Evolutionary conservation across 2,113 vertebrate genomes (phyloP).

Genomic region (Serinus canaria): DNA sequence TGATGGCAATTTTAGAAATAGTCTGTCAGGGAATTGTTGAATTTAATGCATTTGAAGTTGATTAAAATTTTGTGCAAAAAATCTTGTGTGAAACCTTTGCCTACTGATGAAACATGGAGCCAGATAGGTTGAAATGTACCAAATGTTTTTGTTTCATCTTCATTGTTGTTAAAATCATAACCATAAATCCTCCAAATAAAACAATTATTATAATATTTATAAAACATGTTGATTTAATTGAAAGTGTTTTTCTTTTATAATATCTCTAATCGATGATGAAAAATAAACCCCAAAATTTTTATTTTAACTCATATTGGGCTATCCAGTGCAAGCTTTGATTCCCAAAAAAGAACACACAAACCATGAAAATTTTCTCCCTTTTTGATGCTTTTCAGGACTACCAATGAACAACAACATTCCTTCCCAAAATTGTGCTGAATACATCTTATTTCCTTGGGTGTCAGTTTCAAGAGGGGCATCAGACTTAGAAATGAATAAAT

Average conservation of each 20-base stretch:
- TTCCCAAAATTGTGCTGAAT: background rate
- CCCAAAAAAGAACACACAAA: background rate
- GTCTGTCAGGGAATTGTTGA: background rate
- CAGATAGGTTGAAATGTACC: background rate
- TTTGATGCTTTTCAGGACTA: background rate
- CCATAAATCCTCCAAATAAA: background rate
- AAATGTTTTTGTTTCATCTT: background rate
- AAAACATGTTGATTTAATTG: background rate
- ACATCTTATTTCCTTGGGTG: background rate
- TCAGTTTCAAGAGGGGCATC: background rate
- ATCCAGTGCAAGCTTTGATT: background rate
- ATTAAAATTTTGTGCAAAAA: background rate
- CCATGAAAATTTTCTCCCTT: background rate
- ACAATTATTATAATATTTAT: background rate
- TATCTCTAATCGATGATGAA: background rate
- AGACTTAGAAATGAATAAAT: background rate
- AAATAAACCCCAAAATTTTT: background rate
- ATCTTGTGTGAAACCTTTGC: background rate
- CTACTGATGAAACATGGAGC: background rate
- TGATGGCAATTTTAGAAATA: constrained; percentile 42
- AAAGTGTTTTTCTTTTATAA: background rate
- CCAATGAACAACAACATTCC: background rate
- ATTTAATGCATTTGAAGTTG: background rate
- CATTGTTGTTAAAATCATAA: background rate
- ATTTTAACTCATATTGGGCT: background rate